Base-by-base conservation (phyloP, 2,888 invertebrate species). In the Oscheius sp. region DNA sequence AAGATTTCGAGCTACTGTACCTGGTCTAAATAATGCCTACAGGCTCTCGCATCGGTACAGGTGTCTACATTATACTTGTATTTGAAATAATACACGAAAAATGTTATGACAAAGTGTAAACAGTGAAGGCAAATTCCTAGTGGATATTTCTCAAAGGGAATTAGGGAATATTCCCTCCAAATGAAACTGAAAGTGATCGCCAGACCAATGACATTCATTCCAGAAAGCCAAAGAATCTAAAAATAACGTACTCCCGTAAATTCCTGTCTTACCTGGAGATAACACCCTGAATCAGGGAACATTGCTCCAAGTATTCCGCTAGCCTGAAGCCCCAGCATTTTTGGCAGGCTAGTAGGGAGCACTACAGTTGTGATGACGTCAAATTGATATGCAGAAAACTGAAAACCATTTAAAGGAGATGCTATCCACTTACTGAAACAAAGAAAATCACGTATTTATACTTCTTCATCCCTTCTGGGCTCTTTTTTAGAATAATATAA, bases 141-240 rank as follows among this genome's bases (percentile, higher is more conserved):
- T 35, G 3, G 3, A 35, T 35, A 9, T 35, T 35, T 35, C 35
- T 35, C 35, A 35, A 35, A 21, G 13, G 49, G 55, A 18, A 55
- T 55, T 6, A 55, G 25, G 13, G 55, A 9, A 23, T 55, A 55
- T 55, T 55, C 55, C 23, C 55, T 55, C 55, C 55, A 55, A 6
- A 55, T 25, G 21, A 25, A 21, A 23, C 55, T 55, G 55, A 25
- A 49, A 3, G 49, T 13, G 7, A 55, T 13, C 5, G 27, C 25
- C 12, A 1, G 5, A 21, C 55, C 55, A 21, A 21, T 21, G 3
- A 25, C 55, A 18, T 13, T 25, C 12, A 21, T 25, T 6, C 21
- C 13, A 18, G 27, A 23, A 21, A 21, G 5, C 16, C 21, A 25
- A 3, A 55, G 6, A 21, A 25, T 16, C 21, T 55, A 21, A 25